Conservation (phyloP, 1,140 invertebrate species). For the Drosophila navojoa region DNA sequence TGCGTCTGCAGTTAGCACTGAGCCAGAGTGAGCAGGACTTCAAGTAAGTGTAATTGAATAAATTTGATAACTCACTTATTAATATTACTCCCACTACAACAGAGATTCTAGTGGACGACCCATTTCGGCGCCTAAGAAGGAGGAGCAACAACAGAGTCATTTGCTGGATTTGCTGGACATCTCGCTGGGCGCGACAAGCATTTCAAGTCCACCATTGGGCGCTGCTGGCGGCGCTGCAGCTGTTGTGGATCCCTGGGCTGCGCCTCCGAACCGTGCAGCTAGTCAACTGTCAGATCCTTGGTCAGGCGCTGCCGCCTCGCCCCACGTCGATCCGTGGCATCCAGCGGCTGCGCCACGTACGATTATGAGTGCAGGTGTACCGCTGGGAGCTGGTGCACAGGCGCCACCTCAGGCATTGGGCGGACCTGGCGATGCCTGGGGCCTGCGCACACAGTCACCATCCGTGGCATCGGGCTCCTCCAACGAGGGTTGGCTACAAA, state of each 20-base stretch:
- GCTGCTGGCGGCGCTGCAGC: slow-evolving; percentile 80
- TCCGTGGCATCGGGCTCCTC: slow-evolving; percentile 80
- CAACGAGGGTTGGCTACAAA: slow-evolving; percentile 81
- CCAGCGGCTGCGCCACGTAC: slow-evolving; percentile 79
- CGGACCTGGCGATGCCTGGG: slow-evolving; percentile 66
- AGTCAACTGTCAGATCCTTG: slow-evolving; percentile 86
- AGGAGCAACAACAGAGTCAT: slow-evolving; percentile 87
- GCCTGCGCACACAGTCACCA: slow-evolving; percentile 76
- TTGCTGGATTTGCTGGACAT: slow-evolving; percentile 93
- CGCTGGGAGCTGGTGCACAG: slow-evolving; percentile 45
- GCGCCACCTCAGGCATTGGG: slow-evolving; percentile 16
- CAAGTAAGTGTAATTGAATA: slow-evolving; percentile 86
- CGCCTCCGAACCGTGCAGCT: slow-evolving; percentile 85
- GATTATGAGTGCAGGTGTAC: slow-evolving; percentile 67
- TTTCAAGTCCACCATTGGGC: slow-evolving; percentile 78
- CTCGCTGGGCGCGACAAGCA: slow-evolving; percentile 87
- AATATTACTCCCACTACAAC: not conserved
- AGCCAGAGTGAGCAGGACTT: slow-evolving; percentile 97
- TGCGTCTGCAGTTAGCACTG: slow-evolving; percentile 95
- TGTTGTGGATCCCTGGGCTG: slow-evolving; percentile 89
- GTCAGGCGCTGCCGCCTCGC: slow-evolving; percentile 83
- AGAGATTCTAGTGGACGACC: slow-evolving; percentile 61
- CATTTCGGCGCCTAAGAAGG: slow-evolving; percentile 62
- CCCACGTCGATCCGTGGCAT: slow-evolving; percentile 86
- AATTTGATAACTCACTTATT: not conserved